Conservation (phyloP, 2,888 invertebrate genomes). For the Tortricodes alternella region DNA sequence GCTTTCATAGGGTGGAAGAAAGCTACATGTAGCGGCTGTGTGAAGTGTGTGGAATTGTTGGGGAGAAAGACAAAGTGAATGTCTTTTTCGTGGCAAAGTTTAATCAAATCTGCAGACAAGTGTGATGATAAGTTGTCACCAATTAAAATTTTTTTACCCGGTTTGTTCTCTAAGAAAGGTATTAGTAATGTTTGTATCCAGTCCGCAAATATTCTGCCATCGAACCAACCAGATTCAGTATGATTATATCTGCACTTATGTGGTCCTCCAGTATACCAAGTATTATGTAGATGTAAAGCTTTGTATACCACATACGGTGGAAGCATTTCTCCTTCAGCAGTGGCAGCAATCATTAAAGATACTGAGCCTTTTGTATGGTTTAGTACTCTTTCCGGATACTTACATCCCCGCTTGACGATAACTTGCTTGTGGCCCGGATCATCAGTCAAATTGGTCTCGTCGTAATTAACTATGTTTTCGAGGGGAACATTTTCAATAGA, state of each 20-base stretch:
- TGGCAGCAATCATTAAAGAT: conserved; percentile 35
- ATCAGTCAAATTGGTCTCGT: conserved; percentile 12
- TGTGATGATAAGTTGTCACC: conserved; percentile 57
- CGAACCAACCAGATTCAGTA: conserved; percentile 53
- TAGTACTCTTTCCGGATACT: conserved; percentile 45
- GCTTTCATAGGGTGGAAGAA: conserved; percentile 47
- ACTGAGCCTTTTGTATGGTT: conserved; percentile 31
- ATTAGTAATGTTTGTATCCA: conserved; percentile 41
- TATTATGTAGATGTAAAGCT: conserved; percentile 42
- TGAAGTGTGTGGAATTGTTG: conserved; percentile 46
- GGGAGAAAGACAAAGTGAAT: conserved; percentile 53
- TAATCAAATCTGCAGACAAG: conserved; percentile 41
- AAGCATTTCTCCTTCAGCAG: conserved; percentile 34
- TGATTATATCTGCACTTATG: conserved; percentile 49
- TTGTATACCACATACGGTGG: conserved; percentile 39
- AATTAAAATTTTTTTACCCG: conserved; percentile 46
- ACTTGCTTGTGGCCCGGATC: conserved; percentile 35
- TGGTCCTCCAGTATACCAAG: conserved; percentile 57
- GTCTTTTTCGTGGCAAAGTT: conserved; percentile 46
- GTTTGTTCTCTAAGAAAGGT: conserved; percentile 36
- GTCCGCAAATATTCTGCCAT: conserved; percentile 45
- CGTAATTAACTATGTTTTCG: conserved; percentile 2
- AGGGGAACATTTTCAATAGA: conserved; percentile 27
- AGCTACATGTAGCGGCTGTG: conserved; percentile 52
- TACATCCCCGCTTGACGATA: conserved; percentile 39